Evolutionary conservation across 2,888 invertebrate genomes (phyloP), one percentile per base, ranked within the genome.

Genomic region (Pseudococcus longispinus): DNA sequence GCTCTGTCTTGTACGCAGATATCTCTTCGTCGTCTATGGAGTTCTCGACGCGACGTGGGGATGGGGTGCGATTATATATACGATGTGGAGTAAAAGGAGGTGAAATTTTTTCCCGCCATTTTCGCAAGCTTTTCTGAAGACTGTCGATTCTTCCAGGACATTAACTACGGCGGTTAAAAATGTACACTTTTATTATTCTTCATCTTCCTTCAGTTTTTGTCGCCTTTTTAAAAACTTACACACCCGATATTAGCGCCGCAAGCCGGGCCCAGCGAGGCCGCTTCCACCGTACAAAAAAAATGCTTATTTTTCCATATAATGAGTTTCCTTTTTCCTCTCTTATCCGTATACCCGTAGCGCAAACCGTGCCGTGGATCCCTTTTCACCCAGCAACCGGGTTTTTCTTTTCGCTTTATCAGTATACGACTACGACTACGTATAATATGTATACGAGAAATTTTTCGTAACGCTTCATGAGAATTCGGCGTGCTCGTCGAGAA

Each of bases 121-220:
- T 85, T 85, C 42, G 51, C 86, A 51, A 86, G 86, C 80, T 86
- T 86, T 86, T 86, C 80, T 80, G 80, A 86, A 86, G 77, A 86
- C 80, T 86, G 86, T 80, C 86, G 86, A 86, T 86, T 86, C 86
- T 86, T 86, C 86, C 86, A 86, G 51, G 46, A 86, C 86, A 86
- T 86, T 86, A 86, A 86, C 86, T 86, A 86, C 86, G 86, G 77
- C 86, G 86, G 86, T 86, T 86, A 86, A 86, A 86, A 86, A 80
- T 86, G 86, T 86, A 86, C 86, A 86, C 86, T 86, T 86, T 86
- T 86, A 86, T 86, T 86, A 86, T 86, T 86, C 86, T 86, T 86
- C 86, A 86, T 86, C 86, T 86, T 86, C 86, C 86, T 86, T 77
- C 86, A 86, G 86, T 86, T 86, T 86, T 86, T 86, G 86, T 86